phyloP scores from a whole-genome alignment of 2,113 vertebrate genomes.

The Lasiurus cinereus region DNA sequence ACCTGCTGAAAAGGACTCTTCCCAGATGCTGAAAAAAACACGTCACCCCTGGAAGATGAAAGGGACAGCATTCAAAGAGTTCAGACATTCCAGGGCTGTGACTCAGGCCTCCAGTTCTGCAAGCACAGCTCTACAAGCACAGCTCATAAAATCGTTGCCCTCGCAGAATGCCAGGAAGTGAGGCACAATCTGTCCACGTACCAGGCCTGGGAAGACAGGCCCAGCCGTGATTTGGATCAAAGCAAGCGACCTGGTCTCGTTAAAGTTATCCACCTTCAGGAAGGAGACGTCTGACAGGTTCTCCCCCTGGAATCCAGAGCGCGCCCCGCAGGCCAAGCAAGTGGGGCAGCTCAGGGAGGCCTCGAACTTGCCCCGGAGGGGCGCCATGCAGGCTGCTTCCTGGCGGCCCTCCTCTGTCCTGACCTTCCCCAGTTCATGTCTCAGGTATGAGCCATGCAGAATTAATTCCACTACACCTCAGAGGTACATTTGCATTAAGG shows the following conservation, averaged over 20 bases:
- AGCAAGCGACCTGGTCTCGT: neutral
- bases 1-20: neutral
- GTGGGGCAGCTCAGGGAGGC: neutral
- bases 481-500: neutral
- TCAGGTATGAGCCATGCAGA: neutral
- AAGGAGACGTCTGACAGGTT: neutral
- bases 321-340: neutral
- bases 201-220: neutral
- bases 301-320: neutral
- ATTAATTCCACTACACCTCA: neutral
- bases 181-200: neutral
- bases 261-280: neutral
- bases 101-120: conserved; percentile 30
- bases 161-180: neutral
- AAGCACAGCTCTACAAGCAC: neutral
- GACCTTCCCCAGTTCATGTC: neutral
- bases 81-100: neutral
- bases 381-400: neutral
- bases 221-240: neutral
- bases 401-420: neutral
- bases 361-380: neutral
- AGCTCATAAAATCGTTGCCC: conserved; percentile 65
- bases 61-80: conserved; percentile 7
- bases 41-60: neutral
- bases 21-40: neutral